A percentile compares a stretch with the other conserved stretches of the same genome.
These are phyloP conservation scores for Notamacropus eugenii DNA, from an alignment of 2,797 vertebrate genomes.

Conservation along the genomic window DNA sequence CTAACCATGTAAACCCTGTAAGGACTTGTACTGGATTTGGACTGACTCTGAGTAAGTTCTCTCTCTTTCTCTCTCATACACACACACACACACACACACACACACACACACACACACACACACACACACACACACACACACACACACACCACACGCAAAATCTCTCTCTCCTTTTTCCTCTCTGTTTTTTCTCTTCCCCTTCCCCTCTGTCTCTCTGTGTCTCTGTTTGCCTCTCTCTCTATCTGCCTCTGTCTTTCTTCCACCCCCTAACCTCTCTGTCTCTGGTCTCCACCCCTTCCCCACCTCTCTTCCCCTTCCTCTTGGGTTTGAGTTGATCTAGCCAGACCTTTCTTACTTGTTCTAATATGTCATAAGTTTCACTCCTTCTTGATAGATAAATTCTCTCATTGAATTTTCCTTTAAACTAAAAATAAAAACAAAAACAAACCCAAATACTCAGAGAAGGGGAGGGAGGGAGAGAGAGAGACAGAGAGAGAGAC, in stretches of 20 bases:
- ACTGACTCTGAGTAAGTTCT: background rate
- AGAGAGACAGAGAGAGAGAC: too few relatives aligned
- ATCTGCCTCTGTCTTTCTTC: background rate
- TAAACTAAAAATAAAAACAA: background rate
- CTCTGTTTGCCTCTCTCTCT: background rate
- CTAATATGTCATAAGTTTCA: background rate
- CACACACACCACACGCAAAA: too few relatives aligned
- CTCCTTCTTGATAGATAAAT: background rate
- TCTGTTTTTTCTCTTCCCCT: background rate
- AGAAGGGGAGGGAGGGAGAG: too few relatives aligned
- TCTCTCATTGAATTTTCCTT: background rate
- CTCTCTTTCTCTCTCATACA: too few relatives aligned
- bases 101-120: too few relatives aligned
- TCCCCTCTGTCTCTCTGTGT: background rate
- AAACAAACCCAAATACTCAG: background rate
- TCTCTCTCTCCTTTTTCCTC: too few relatives aligned
- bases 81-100: too few relatives aligned
- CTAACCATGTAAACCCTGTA: background rate
- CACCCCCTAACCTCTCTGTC: background rate
- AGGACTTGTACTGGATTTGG: background rate
- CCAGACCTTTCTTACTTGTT: too few relatives aligned
- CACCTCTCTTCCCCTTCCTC: background rate
- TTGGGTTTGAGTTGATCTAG: too few relatives aligned
- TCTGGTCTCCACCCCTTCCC: background rate
- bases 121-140: too few relatives aligned